phyloP scores from a whole-genome alignment of 2,113 vertebrate genomes.

The Redunca redunca region DNA sequence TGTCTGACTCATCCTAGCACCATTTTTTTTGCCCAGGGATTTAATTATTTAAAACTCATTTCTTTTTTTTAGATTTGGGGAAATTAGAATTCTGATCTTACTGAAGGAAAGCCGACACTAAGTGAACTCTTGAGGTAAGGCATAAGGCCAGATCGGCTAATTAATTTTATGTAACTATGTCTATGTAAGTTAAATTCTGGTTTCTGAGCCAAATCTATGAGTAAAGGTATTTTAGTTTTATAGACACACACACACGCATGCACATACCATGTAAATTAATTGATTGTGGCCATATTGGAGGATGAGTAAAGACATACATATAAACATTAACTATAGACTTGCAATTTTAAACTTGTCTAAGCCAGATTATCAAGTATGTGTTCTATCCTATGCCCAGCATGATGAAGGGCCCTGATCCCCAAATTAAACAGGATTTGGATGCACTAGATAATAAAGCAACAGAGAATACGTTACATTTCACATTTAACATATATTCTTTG shows the following conservation, averaged over 20 bases:
- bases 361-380: not conserved
- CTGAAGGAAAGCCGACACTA: not conserved
- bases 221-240: not conserved
- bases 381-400: not conserved
- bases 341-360: not conserved
- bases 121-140: not conserved
- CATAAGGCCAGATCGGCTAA: not conserved
- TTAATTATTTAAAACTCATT: not conserved
- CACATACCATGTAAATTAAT: not conserved
- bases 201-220: not conserved
- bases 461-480: not conserved
- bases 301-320: not conserved
- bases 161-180: not conserved
- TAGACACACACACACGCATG: not conserved
- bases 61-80: not conserved
- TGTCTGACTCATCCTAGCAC: not conserved
- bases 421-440: not conserved
- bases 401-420: not conserved
- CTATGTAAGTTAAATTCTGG: not conserved
- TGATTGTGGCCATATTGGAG: not conserved
- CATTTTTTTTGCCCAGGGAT: not conserved
- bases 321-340: not conserved
- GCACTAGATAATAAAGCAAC: not conserved
- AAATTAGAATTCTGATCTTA: conserved; percentile 2
- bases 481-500: not conserved